A percentile compares a stretch with the other conserved stretches of the same genome.
phyloP scores from a whole-genome alignment of 2,113 vertebrate genomes.

The Engraulis encrasicolus region DNA sequence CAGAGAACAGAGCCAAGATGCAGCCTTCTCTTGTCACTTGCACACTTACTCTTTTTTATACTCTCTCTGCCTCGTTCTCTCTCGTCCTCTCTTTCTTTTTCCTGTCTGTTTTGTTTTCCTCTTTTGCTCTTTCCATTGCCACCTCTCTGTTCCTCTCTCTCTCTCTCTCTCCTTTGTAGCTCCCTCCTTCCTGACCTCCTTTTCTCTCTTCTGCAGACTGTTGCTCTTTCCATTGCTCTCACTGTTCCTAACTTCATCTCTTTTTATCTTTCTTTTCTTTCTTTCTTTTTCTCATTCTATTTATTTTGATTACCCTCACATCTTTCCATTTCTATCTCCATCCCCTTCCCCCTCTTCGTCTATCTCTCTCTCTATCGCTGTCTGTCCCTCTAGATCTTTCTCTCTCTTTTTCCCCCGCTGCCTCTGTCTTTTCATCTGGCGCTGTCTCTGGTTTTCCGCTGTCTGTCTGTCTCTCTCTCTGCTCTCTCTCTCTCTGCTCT shows the following conservation, averaged over 20 bases:
- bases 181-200: too few species aligned
- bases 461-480: too few species aligned
- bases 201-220: background rate
- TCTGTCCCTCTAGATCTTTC: background rate
- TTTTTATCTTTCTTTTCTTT: background rate
- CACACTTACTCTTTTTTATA: conserved; percentile 28
- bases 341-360: background rate
- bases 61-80: conserved; percentile 16
- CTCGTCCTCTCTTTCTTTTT: background rate
- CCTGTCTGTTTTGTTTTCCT: background rate
- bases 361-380: background rate
- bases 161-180: background rate
- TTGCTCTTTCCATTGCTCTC: too few species aligned
- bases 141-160: background rate
- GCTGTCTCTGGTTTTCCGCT: too few species aligned
- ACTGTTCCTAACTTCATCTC: background rate
- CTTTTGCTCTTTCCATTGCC: background rate
- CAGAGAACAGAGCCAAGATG: conserved; percentile 17
- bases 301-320: background rate
- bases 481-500: background rate
- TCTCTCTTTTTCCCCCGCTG: background rate
- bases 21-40: conserved; percentile 52
- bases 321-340: background rate
- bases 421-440: background rate
- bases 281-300: background rate